Base-by-base conservation (phyloP, 2,888 invertebrate genomes). In the Xanthia icteritia region DNA sequence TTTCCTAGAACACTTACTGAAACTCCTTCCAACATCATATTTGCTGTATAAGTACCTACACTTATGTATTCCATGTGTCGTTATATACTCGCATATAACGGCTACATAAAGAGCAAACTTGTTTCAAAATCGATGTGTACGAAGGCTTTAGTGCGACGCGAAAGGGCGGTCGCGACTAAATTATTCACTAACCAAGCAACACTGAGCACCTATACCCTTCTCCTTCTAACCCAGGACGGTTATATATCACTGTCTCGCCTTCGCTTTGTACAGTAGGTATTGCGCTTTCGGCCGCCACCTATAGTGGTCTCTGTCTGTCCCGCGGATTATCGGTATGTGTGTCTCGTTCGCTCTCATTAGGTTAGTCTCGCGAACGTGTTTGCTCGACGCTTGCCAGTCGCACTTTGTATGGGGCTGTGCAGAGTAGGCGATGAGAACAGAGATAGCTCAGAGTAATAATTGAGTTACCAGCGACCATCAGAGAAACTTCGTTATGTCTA, bases 221-320 rank as follows among this genome's bases (percentile, higher is more conserved):
- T 91, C 93, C 58, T 71, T 95, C 89, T 56, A 76, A 48, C 91
- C 4, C 72, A 78, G 0, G 0, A 61, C 20, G 20, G 61, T 20
- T 36, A 31, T 36, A 61, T 61, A 61, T 61, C 31, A 61, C 87
- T 83, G 70, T 95, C 91, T 92, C 92, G 39, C 31, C 90, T 84
- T 65, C 74, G 48, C 84, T 87, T 88, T 92, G 89, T 92, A 93
- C 92, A 85, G 92, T 89, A 90, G 91, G 91, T 92, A 93, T 95
- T 96, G 96, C 96, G 96, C 96, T 96, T 96, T 96, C 95, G 94
- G 79, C 95, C 93, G 96, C 95, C 96, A 91, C 92, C 92, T 94
- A 94, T 76, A 83, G 92, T 94, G 77, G 91, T 93, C 94, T 89
- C 93, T 73, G 66, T 95, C 90, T 72, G 73, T 17, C 72, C 9